Evolutionary conservation across 2,797 vertebrate species (phyloP).

Genomic region (Allobates femoralis): DNA sequence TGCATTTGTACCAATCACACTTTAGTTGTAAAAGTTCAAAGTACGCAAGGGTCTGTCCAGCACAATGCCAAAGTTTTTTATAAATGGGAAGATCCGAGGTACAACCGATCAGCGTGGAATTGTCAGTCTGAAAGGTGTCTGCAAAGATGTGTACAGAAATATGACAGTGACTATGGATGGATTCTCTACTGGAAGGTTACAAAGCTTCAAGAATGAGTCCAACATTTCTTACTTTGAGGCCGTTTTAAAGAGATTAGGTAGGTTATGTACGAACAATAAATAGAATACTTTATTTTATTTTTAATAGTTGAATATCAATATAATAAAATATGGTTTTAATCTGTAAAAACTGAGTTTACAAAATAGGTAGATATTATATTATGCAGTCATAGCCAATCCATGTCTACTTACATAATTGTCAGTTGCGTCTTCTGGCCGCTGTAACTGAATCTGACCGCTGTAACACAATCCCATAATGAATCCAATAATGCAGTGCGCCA

Average conservation of each 20-base stretch:
- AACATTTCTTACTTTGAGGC: conserved; percentile 74
- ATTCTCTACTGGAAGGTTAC: conserved; percentile 74
- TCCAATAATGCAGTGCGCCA: too few relatives aligned
- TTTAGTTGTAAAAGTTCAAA: conserved; percentile 81
- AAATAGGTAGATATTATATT: too few relatives aligned
- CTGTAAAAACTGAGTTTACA: too few relatives aligned
- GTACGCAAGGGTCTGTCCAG: conserved; percentile 75
- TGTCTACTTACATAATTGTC: too few relatives aligned
- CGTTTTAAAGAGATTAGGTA: conserved; percentile 83
- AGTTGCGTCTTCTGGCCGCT: too few relatives aligned
- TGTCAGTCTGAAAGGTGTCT: conserved; percentile 81
- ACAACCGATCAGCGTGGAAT: conserved; percentile 78
- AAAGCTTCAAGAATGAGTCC: conserved; percentile 76
- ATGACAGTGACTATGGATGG: conserved; percentile 81
- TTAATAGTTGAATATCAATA: too few relatives aligned
- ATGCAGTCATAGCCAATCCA: too few relatives aligned
- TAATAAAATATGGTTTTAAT: too few relatives aligned
- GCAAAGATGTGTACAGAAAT: conserved; percentile 70
- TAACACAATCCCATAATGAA: too few relatives aligned
- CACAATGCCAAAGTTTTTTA: conserved; percentile 76
- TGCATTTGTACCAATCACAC: conserved; percentile 80
- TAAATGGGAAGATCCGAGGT: conserved; percentile 72
- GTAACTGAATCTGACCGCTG: too few relatives aligned
- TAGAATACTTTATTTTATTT: too few relatives aligned
- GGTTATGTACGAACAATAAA: conserved; percentile 51